Percentiles rank a stretch among this genome's conserved stretches.
phyloP scores from a whole-genome alignment of 2,113 vertebrate genomes.

The Oreotrochilus melanogaster region DNA sequence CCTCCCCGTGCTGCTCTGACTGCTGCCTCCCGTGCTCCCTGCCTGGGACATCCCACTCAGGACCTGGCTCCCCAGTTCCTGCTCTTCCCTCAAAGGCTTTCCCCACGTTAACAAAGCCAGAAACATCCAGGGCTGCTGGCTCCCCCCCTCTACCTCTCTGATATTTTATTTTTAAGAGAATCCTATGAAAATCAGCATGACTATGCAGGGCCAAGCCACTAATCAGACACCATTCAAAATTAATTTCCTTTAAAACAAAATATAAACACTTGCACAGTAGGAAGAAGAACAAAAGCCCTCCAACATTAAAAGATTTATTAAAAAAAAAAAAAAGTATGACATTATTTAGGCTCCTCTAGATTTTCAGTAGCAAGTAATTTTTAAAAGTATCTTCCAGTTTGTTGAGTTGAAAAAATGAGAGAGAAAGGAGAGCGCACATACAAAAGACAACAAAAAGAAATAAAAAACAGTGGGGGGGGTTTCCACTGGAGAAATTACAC shows the following conservation, averaged over 20 bases:
- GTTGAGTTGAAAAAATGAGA: not conserved
- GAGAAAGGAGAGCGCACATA: accelerated
- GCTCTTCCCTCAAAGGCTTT: not conserved
- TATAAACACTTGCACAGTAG: slow-evolving; percentile 1
- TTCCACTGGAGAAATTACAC: not conserved
- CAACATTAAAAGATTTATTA: not conserved
- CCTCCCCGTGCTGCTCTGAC: accelerated
- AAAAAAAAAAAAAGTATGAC: not conserved
- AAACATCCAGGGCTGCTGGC: not conserved
- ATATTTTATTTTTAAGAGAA: slow-evolving; percentile 5
- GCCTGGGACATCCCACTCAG: not conserved
- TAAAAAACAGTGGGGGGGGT: not conserved
- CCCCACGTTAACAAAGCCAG: not conserved
- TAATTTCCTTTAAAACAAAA: slow-evolving; percentile 37
- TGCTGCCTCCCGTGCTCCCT: not conserved
- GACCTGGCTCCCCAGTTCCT: not conserved
- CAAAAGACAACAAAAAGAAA: not conserved
- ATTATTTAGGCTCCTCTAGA: not conserved
- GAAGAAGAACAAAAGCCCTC: not conserved
- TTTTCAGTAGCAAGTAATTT: not conserved
- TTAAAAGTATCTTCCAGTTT: not conserved
- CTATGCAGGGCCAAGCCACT: slow-evolving; percentile 27
- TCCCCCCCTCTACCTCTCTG: not conserved
- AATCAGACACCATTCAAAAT: slow-evolving; percentile 23
- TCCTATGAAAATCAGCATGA: slow-evolving; percentile 1